Conservation (phyloP, 2,888 invertebrate species). For the Zelleria hepariella region DNA sequence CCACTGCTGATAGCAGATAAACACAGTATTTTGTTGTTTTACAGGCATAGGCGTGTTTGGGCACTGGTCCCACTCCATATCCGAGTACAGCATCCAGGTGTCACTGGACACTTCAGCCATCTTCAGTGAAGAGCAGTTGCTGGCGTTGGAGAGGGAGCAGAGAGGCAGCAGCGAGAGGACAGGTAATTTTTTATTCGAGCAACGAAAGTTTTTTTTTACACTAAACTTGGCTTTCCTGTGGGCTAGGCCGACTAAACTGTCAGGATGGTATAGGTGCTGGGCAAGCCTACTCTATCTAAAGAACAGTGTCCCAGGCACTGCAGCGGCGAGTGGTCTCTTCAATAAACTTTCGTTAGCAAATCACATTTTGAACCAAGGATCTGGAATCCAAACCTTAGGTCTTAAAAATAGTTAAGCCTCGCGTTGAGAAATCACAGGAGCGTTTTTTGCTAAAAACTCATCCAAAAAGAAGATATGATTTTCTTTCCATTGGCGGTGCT, state of each 20-base stretch:
- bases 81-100: constrained; percentile 55
- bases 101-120: constrained; percentile 33
- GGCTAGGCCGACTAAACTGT: background rate
- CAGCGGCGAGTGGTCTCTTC: background rate
- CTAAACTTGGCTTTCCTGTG: too few relatives aligned
- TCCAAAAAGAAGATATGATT: too few relatives aligned
- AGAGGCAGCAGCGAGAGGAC: background rate
- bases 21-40: background rate
- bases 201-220: too few relatives aligned
- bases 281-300: too few relatives aligned
- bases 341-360: background rate
- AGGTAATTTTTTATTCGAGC: background rate
- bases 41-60: constrained; percentile 59
- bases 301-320: too few relatives aligned
- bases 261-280: too few relatives aligned
- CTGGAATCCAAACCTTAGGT: too few relatives aligned
- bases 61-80: constrained; percentile 43
- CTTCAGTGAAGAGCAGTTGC: constrained; percentile 20
- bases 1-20: background rate
- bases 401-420: too few relatives aligned
- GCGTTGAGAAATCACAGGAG: too few relatives aligned
- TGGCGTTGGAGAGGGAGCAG: constrained; percentile 17
- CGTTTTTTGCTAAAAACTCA: too few relatives aligned
- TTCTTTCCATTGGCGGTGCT: too few relatives aligned
- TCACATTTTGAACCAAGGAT: too few relatives aligned